Base-by-base conservation (phyloP, 1,140 invertebrate species). In the Temnothorax longispinosus region DNA sequence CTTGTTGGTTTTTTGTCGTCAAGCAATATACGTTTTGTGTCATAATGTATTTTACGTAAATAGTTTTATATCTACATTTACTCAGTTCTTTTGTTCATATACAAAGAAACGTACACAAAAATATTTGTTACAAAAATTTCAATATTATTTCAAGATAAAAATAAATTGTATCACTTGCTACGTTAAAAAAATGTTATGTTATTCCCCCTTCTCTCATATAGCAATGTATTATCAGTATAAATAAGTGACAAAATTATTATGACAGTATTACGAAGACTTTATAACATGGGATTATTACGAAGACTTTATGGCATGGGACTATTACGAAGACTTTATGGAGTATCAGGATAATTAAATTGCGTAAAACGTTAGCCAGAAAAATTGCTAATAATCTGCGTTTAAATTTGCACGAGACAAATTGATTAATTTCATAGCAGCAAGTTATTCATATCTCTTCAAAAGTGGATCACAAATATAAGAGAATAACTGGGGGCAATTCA, bases 381-480 rank as follows among this genome's bases (percentile, higher is more conserved):
- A 60, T 58, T 32, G 80, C 80, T 82, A 82, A 82, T 74, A 82
- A 82, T 82, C 52, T 15, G 18, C 38, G 54, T 47, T 60, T 58
- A 72, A 82, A 74, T 72, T 72, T 82, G 52, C 41, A 74, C n/a
- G 13, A 21, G 38, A 27, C 35, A 18, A 81, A 81, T 60, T 82
- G 27, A 74, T 82, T 82, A 58, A 82, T 82, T 58, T 82, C 41
- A 58, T 69, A 74, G 38, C 67, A 52, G 27, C 78, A 0, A 44
- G 47, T 52, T 82, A 82, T 82, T 82, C 74, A 74, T 72, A 52
- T 58, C 38, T 38, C 52, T 35, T 18, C 38, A 27, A 82, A 82
- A 74, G 27, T 74, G 80, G 52, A 72, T 82, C 67, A 74, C 60
- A 54, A 74, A 41, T 74, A 82, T 82, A 72, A 82, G 65, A 8